Evolutionary conservation across 2,797 vertebrate species (phyloP).

Genomic region (Yasuhikotakia modesta): DNA sequence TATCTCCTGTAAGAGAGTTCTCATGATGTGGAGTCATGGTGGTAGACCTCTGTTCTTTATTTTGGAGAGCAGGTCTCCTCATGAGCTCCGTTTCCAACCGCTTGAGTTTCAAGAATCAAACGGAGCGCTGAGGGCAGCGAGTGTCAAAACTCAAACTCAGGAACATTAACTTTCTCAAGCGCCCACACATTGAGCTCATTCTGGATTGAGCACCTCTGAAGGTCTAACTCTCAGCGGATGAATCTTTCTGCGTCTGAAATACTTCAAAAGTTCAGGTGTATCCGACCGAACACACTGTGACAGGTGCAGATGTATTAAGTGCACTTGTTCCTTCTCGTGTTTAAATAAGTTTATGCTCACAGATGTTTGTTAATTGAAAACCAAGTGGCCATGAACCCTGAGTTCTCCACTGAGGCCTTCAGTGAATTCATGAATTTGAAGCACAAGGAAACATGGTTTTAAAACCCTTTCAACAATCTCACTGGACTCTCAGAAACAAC

Average conservation of each 20-base stretch:
- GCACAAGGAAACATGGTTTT: slow-evolving; percentile 20
- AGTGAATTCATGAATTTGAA: slow-evolving; percentile 14
- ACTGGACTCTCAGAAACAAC: slow-evolving; percentile 13
- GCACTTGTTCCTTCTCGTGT: not conserved
- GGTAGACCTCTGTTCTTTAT: slow-evolving; percentile 16
- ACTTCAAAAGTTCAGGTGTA: not conserved
- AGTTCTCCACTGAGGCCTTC: not conserved
- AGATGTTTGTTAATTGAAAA: slow-evolving; percentile 20
- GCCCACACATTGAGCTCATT: not conserved
- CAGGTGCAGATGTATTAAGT: not conserved
- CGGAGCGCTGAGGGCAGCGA: slow-evolving; percentile 14
- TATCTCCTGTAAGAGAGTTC: not conserved
- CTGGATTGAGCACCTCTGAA: not conserved
- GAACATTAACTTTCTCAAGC: not conserved
- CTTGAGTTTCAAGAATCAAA: slow-evolving; percentile 22
- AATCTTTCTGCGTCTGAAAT: not conserved
- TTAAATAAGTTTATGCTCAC: not conserved
- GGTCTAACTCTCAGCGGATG: not conserved
- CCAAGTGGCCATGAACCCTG: slow-evolving; percentile 17
- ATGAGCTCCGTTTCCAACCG: not conserved
- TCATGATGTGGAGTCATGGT: not conserved
- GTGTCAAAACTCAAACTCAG: slow-evolving; percentile 26
- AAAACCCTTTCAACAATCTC: slow-evolving; percentile 5
- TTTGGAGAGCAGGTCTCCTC: not conserved
- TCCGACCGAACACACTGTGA: not conserved